These are phyloP conservation scores for Clarias fuscus DNA, from an alignment of 2,797 vertebrate genomes.

Conservation along the genomic window DNA sequence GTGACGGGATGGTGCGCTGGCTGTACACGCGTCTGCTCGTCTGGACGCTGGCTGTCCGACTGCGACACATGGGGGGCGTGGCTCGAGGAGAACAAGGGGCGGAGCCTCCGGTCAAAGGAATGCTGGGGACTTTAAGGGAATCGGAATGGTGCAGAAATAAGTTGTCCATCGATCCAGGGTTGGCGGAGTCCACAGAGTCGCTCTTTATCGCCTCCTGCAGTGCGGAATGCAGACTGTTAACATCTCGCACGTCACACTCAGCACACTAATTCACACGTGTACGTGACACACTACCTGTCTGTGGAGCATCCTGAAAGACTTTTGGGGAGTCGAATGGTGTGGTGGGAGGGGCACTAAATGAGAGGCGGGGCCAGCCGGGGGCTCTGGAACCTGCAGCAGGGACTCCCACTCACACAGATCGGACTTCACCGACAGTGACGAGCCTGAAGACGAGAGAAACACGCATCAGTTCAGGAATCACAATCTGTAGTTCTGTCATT, in stretches of 20 bases:
- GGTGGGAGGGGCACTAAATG: slow-evolving; percentile 61
- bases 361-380: slow-evolving; percentile 55
- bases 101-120: slow-evolving; percentile 55
- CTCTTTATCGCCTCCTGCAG: slow-evolving; percentile 71
- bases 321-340: slow-evolving; percentile 47
- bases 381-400: slow-evolving; percentile 74
- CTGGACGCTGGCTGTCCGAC: slow-evolving; percentile 67
- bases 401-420: slow-evolving; percentile 70
- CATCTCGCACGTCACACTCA: background rate
- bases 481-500: too few relatives aligned
- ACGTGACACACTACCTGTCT: slow-evolving; percentile 80
- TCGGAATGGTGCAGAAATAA: slow-evolving; percentile 52
- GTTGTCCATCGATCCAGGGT: slow-evolving; percentile 48
- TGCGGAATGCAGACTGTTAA: background rate
- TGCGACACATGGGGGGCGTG: slow-evolving; percentile 66
- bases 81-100: slow-evolving; percentile 55
- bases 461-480: background rate
- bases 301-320: slow-evolving; percentile 65
- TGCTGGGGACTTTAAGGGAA: slow-evolving; percentile 49
- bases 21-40: slow-evolving; percentile 60
- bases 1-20: slow-evolving; percentile 56
- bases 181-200: slow-evolving; percentile 62
- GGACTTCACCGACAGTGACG: slow-evolving; percentile 72
- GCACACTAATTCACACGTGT: background rate
- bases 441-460: slow-evolving; percentile 53